phyloP scores from a whole-genome alignment of 2,113 vertebrate species.

The Dicerorhinus sumatrensis region DNA sequence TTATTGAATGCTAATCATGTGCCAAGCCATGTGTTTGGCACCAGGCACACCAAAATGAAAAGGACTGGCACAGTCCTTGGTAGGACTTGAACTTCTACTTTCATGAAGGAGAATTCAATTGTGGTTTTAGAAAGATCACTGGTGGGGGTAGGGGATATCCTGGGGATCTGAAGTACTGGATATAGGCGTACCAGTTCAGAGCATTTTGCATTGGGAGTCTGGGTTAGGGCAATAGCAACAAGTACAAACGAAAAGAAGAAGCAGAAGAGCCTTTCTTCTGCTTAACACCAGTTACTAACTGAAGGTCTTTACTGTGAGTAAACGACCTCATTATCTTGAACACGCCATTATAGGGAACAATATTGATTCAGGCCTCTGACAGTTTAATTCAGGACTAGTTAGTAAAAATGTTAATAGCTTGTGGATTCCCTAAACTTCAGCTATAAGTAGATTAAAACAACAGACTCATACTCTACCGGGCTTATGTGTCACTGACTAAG shows the following conservation, averaged over 20 bases:
- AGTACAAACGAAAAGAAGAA: not conserved
- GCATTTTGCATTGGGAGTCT: not conserved
- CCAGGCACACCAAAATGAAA: not conserved
- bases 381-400: constrained; percentile 8
- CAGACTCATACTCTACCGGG: not conserved
- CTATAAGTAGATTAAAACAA: not conserved
- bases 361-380: not conserved
- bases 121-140: not conserved
- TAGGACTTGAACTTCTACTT: not conserved
- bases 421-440: not conserved
- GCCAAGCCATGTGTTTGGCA: not conserved
- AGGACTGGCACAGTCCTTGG: not conserved
- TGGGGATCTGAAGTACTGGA: not conserved
- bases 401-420: not conserved
- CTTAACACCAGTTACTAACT: not conserved
- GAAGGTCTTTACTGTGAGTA: not conserved
- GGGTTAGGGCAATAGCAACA: not conserved
- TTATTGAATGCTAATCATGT: not conserved
- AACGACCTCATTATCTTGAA: not conserved
- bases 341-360: not conserved
- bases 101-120: not conserved
- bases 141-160: not conserved
- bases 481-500: not conserved
- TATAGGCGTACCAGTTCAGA: not conserved
- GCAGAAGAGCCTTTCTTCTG: not conserved